Base-by-base conservation (phyloP, 2,797 vertebrate genomes). In the Esox lucius region DNA sequence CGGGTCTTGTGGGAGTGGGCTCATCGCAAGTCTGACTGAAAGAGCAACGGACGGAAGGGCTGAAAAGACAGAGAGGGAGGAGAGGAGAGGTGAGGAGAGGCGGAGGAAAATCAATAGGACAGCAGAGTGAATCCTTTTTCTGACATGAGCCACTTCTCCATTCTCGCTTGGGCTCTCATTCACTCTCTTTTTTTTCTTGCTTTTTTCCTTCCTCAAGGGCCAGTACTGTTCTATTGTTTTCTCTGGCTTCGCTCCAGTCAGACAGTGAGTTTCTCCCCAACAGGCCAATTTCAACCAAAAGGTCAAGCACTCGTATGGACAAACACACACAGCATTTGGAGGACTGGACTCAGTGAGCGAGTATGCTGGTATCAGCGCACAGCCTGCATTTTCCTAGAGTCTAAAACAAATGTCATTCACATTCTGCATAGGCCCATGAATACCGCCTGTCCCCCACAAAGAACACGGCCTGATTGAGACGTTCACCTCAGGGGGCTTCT, bases 41-140 rank as follows among this genome's bases (percentile, higher is more conserved):
- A 81, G 75, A 49, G 81, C 83, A 78, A 62, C 26, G 42, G 59
- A 77, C 48, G 46, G 71, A 22, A 35, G 68, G 75, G 67, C 48
- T 24, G 84, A 76, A 77, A 62, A 73, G 83, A 69, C 73, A 82
- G 39, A 0, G 80, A 82, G 68, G 49, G 77, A 59, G 8, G 5
- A 68, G 71, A 72, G 80, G 4, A 73, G 77, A 59, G 8, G 5
- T 68, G 71, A 72, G 80, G 4, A 73, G 78, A 69, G 74, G 16
- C 33, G 66, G 68, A 64, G 72, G 51, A 66, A 86, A 91, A 94
- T 94, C 92, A 91, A 94, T 94, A 91, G 89, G 61, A 69, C 70
- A 59, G 76, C 80, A 76, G 80, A 87, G 87, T 80, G 81, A 81
- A 78, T 82, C 81, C 53, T 81, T 84, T 84, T 76, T 84, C 75